Base-by-base conservation (phyloP, 2,113 vertebrate species). In the Xenopus laevis region DNA sequence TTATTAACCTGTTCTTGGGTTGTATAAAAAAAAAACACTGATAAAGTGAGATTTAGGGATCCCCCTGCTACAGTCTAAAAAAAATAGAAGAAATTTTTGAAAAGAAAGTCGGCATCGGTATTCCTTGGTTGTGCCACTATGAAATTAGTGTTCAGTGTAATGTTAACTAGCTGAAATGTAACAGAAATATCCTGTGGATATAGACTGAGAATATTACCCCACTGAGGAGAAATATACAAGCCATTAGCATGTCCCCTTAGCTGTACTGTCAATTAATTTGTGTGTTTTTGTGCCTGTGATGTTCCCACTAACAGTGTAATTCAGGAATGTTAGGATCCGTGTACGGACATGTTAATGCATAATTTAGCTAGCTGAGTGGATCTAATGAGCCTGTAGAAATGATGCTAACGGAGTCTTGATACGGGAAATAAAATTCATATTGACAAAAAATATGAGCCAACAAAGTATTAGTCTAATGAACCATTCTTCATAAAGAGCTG, bases 391-490 rank as follows among this genome's bases (percentile, higher is more conserved):
- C 66, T 64, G 46, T 55, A 18, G 66, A 46, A 71, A 64, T 52
- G 58, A 69, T 23, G 20, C 15, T 21, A 55, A 77, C 15, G 55
- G 30, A 76, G 46, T 47, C 53, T 61, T 57, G 69, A 77, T 68
- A 70, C 46, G 46, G 8, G 60, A 64, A 70, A 63, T 69, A 70
- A 70, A 70, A 70, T 57, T 68, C 59, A 77, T 18, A 64, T 64
- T 70, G 66, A 64, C 65, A 27, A 77, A 70, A 76, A 76, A 70
- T 63, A 77, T 70, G 60, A 77, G 62, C 46, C 67, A 70, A 64
- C 59, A 70, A 77, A 63, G 74, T 77, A 70, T 77, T 77, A 77
- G 74, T 57, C 58, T 77, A 77, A 77, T 77, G 67, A 77, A 64
- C 58, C 67, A 57, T 64, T 77, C 74, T 45, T 70, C 67, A 77